Conservation (phyloP, 1,140 invertebrate genomes). For the Cotesia chilonis region DNA sequence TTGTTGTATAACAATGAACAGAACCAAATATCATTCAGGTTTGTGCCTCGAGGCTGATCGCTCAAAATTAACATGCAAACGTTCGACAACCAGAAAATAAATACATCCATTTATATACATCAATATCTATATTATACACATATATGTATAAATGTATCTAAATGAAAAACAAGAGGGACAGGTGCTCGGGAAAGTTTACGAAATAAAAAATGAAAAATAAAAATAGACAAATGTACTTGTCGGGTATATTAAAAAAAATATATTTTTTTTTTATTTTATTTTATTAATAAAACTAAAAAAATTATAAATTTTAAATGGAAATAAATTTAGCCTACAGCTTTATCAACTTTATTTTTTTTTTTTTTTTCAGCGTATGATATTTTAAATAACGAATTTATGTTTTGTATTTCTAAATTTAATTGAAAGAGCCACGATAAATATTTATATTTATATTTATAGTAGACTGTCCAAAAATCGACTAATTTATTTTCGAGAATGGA, state of each 20-base stretch:
- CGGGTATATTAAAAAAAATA: not conserved
- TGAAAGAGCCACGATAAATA: no score
- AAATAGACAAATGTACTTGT: constrained; percentile 18
- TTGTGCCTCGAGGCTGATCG: constrained; percentile 56
- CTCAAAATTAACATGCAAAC: constrained; percentile 63
- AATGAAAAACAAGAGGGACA: constrained; percentile 9
- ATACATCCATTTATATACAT: constrained; percentile 17
- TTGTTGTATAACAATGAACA: constrained; percentile 1
- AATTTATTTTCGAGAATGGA: no score
- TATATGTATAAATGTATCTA: constrained; percentile 16
- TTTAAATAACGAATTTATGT: not conserved
- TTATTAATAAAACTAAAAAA: not conserved
- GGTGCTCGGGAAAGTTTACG: constrained; percentile 2
- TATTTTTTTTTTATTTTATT: not conserved
- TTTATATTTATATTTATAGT: no score
- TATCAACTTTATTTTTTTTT: no score
- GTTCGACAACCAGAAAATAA: constrained; percentile 48
- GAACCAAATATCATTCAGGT: constrained; percentile 57
- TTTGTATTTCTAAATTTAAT: no score
- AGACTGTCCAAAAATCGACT: no score
- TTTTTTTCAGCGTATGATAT: not conserved
- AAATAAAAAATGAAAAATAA: constrained; percentile 16
- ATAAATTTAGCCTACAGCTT: constrained; percentile 1
- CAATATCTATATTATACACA: constrained; percentile 2
- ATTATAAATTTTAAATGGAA: not conserved